These are phyloP conservation scores for Salpingus planirostris DNA, from an alignment of 2,888 invertebrate species.

Conservation along the genomic window DNA sequence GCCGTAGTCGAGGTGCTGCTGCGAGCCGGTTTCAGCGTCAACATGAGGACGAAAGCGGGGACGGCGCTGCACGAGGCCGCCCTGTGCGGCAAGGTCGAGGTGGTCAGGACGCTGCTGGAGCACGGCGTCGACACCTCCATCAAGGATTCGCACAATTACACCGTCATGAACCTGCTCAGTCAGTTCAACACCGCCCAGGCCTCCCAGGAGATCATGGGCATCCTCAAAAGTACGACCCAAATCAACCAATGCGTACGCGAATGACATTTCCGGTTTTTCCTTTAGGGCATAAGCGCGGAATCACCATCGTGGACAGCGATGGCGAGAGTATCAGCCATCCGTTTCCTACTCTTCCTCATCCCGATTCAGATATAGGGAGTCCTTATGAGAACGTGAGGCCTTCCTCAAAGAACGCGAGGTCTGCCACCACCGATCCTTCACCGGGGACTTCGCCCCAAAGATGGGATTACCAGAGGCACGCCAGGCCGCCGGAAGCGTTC, in stretches of 20 bases:
- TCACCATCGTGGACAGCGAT: constrained; percentile 37
- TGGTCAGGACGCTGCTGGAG: constrained; percentile 72
- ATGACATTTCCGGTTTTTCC: too few relatives aligned
- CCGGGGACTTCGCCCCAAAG: constrained; percentile 49
- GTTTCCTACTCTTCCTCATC: constrained; percentile 57
- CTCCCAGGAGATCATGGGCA: constrained; percentile 75
- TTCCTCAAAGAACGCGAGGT: constrained; percentile 37
- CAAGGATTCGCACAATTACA: constrained; percentile 69
- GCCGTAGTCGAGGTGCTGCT: constrained; percentile 76
- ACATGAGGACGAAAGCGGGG: constrained; percentile 75
- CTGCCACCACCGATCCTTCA: constrained; percentile 44
- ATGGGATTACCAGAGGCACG: constrained; percentile 42
- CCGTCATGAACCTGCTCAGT: constrained; percentile 76
- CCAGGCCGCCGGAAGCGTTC: constrained; percentile 40
- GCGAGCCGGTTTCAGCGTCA: constrained; percentile 79
- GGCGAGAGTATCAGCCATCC: constrained; percentile 43
- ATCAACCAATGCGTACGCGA: too few relatives aligned
- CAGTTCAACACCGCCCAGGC: constrained; percentile 79
- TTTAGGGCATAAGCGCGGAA: constrained; percentile 31
- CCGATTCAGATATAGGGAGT: constrained; percentile 50
- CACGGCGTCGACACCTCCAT: constrained; percentile 75
- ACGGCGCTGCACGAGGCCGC: constrained; percentile 92
- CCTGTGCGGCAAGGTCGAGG: constrained; percentile 81
- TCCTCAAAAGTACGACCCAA: constrained; percentile 72
- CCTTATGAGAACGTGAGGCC: constrained; percentile 57